Evolutionary conservation across 2,797 vertebrate species (phyloP).

Genomic region (Antrozous pallidus): DNA sequence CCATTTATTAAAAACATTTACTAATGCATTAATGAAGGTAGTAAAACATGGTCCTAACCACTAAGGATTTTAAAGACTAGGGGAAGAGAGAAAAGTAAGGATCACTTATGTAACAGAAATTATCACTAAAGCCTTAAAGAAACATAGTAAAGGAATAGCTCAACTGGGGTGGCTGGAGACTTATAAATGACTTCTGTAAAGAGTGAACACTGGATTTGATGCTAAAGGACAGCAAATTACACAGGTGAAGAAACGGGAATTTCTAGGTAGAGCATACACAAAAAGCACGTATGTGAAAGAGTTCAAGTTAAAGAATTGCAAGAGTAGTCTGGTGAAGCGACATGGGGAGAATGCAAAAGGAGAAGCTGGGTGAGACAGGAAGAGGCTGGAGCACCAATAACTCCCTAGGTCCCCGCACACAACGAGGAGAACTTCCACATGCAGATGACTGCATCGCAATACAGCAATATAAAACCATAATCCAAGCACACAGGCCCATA

Average conservation of each 20-base stretch:
- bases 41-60: neutral
- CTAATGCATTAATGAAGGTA: neutral
- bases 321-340: neutral
- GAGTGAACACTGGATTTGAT: neutral
- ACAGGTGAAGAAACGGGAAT: slow-evolving; percentile 2
- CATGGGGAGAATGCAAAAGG: neutral
- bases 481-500: neutral
- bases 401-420: neutral
- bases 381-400: neutral
- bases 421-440: neutral
- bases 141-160: neutral
- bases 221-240: neutral
- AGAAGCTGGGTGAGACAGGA: neutral
- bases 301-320: neutral
- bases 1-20: slow-evolving; percentile 2
- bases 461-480: neutral
- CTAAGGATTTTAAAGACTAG: neutral
- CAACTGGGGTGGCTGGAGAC: neutral
- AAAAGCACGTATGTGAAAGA: slow-evolving; percentile 9
- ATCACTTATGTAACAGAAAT: neutral
- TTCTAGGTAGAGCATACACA: neutral
- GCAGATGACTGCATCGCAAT: neutral
- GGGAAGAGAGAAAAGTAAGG: neutral
- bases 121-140: neutral
- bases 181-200: neutral